Evolutionary conservation across 2,797 vertebrate genomes (phyloP).

Genomic region (Thripadectes ignobilis): DNA sequence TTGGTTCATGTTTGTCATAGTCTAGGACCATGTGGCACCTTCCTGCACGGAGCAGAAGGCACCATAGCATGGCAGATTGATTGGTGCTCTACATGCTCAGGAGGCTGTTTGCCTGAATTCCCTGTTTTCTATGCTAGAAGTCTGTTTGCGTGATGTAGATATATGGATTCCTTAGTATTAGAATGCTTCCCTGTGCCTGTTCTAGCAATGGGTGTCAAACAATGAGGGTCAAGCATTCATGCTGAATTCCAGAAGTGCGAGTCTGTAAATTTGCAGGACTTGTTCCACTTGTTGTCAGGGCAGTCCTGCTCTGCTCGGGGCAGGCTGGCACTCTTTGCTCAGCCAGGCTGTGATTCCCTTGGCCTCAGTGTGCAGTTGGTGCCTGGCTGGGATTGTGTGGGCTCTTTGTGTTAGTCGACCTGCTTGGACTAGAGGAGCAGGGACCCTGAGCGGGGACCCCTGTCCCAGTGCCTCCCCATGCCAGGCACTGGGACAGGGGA

Average conservation of each 20-base stretch:
- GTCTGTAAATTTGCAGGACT: not conserved
- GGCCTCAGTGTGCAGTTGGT: not conserved
- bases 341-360: not conserved
- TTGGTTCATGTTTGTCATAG: fast-evolving
- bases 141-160: not conserved
- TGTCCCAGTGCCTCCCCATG: not conserved
- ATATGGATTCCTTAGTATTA: not conserved
- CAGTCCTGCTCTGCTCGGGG: fast-evolving
- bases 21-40: not conserved
- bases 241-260: not conserved
- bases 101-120: not conserved
- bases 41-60: not conserved
- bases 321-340: not conserved
- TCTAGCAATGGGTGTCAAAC: not conserved
- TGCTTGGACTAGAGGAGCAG: not conserved
- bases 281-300: not conserved
- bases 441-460: not conserved
- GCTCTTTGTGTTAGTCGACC: not conserved
- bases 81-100: fast-evolving
- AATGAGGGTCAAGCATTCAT: not conserved
- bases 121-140: not conserved
- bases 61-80: not conserved
- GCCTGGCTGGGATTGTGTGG: not conserved
- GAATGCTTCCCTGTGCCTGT: not conserved
- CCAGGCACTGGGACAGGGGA: not conserved